A percentile compares a stretch with the other conserved stretches of the same genome.
phyloP scores from a whole-genome alignment of 2,797 vertebrate species.

The Miichthys miiuy region DNA sequence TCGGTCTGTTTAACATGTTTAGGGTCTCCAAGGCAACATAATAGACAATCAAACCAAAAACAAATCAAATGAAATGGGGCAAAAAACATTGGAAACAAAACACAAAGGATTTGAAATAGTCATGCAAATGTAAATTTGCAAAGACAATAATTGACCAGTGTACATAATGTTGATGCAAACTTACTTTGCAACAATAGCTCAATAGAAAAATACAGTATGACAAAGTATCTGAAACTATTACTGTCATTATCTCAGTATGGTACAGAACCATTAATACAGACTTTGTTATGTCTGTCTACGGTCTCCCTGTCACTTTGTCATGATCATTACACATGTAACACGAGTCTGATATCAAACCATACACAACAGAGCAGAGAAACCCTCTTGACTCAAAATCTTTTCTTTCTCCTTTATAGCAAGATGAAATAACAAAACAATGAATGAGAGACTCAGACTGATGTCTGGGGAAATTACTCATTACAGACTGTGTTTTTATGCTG shows the following conservation, averaged over 20 bases:
- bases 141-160: too few species aligned
- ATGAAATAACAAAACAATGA: conserved; percentile 55
- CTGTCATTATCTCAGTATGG: neutral
- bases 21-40: neutral
- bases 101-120: neutral
- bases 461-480: conserved; percentile 61
- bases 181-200: too few species aligned
- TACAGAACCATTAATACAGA: neutral
- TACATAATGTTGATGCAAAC: too few species aligned
- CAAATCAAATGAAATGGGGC: neutral
- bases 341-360: conserved; percentile 19
- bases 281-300: neutral
- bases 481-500: conserved; percentile 41
- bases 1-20: neutral
- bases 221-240: neutral
- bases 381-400: conserved; percentile 23
- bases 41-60: neutral
- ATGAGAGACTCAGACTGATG: conserved; percentile 37
- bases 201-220: too few species aligned
- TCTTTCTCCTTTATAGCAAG: conserved; percentile 1
- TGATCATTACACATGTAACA: conserved; percentile 24
- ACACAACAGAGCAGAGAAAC: conserved; percentile 38
- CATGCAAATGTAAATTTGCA: neutral
- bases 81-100: neutral
- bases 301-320: neutral